Conservation (phyloP, 2,797 vertebrate species). For the Hyperoplus immaculatus region DNA sequence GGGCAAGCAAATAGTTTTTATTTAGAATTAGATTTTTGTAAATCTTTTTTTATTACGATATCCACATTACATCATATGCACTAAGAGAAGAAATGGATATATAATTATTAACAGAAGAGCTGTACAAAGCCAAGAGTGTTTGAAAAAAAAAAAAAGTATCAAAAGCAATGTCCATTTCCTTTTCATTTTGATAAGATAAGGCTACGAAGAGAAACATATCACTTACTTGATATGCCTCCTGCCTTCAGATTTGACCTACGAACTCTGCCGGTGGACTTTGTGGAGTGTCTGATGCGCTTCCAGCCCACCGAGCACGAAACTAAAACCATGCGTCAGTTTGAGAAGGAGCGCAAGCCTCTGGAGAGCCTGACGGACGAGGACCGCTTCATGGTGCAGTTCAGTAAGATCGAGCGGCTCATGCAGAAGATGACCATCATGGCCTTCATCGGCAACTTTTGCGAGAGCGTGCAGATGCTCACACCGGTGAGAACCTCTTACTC, state of each 20-base stretch:
- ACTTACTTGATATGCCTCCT: background rate
- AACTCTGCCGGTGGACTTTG: slow-evolving; percentile 95
- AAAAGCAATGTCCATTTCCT: too few species aligned
- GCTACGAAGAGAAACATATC: too few species aligned
- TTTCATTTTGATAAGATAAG: too few species aligned
- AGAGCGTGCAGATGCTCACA: slow-evolving; percentile 96
- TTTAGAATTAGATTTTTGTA: too few species aligned
- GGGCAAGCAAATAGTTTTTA: too few species aligned
- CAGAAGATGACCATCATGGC: slow-evolving; percentile 99
- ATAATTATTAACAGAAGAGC: too few species aligned
- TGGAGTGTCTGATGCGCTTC: slow-evolving; percentile 97
- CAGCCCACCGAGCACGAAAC: slow-evolving; percentile 95
- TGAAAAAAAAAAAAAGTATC: too few species aligned
- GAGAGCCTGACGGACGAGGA: slow-evolving; percentile 96
- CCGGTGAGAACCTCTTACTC: slow-evolving; percentile 84
- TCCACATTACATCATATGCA: too few species aligned
- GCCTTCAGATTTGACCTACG: slow-evolving; percentile 91
- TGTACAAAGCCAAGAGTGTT: too few species aligned
- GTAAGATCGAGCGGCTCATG: slow-evolving; percentile 96
- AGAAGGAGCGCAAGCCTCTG: slow-evolving; percentile 94
- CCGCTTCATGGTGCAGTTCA: slow-evolving; percentile 99
- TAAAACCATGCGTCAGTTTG: slow-evolving; percentile 94
- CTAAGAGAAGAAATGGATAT: too few species aligned
- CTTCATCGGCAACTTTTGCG: slow-evolving; percentile 95
- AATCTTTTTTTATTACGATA: too few species aligned